Evolutionary conservation across 2,113 vertebrate species (phyloP), one percentile per base, ranked within the genome.

Genomic region (Prunella fulvescens): DNA sequence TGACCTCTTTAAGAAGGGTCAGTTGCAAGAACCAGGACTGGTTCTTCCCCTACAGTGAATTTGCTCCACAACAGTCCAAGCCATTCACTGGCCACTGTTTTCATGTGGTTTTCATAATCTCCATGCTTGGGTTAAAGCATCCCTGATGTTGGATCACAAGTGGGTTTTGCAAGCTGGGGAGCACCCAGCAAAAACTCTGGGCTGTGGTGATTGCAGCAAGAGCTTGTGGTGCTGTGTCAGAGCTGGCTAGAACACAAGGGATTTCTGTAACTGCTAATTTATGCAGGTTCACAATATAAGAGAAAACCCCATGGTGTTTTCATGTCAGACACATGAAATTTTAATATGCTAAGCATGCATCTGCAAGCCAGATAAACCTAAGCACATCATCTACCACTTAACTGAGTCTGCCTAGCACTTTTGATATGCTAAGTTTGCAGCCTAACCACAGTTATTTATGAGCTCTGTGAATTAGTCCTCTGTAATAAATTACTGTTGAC

Each of bases 31-130:
- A 50, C 1, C 3, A 31, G 56, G 42, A 29, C 42, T 13, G 28
- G 4, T 31, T 47, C 57, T 58, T 79, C 44, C 54, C 35, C 48
- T 39, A 1, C 29, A 17, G 12, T 9, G 47, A 48, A 58, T 73
- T 57, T 50, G 11, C 42, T 50, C 42, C 1, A 1, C 1, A 3
- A 3, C 42, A 14, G 12, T 51, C 33, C 0, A 2, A 56, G 33
- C n/a, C 51, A 24, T 29, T 85, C 35, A 40, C 31, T 7, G 14
- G 60, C 20, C 11, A 1, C 26, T 25, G 10, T 39, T 77, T 57
- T 37, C 8, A 0, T 39, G 20, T 37, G 40, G 19, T 18, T 71
- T 85, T 11, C 50, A 28, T 22, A 2, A 65, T 57, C 40, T 65
- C 54, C 1, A 0, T 64, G 28, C 35, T 61, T 37, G 44, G 22